Evolutionary conservation across 1,140 invertebrate species (phyloP), one percentile per base, ranked within the genome.

Genomic region (Thaumetopoea pityocampa): DNA sequence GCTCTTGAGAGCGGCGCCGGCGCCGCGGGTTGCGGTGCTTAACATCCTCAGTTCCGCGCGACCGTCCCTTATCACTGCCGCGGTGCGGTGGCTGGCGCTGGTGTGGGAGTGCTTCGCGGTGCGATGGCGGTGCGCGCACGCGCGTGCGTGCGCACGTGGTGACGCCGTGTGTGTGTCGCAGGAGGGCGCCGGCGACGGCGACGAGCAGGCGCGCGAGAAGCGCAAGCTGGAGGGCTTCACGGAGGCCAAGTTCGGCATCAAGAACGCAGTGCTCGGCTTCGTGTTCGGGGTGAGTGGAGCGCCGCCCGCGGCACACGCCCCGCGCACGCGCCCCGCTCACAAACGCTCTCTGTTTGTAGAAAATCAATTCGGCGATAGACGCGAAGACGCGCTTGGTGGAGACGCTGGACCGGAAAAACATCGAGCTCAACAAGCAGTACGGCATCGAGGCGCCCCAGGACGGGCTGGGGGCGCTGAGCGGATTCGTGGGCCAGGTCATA

Each of bases 341-440:
- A 30, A 11, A 16, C 12, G 27, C 18, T 30, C 15, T 1, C 11
- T 51, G 11, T 67, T 78, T 81, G 38, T 77, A 93, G 92, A 93
- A 93, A 90, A 87, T 93, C 77, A 92, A 93, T 72, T 89, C 89
- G 15, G 87, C 93, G 67, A 81, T 93, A 64, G 92, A 93, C 42
- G 88, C 92, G 2, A 93, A 93, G 69, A 93, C 91, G 1, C 87
- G 87, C 7, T 87, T 92, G 19, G 85, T 93, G 18, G 69, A 87
- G 24, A 87, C 88, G 12, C 65, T 93, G 50, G 92, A 93, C 60
- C 87, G 88, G 10, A 71, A 89, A 35, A 93, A 93, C 66, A 90
- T 91, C 44, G 89, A 87, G 33, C 90, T 93, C 72, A 93, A 93
- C 68, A 88, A 88, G 14, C 89, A 89, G 46, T 92, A 88, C 58